A percentile compares a stretch with the other conserved stretches of the same genome.
These are phyloP conservation scores for Lasioglossum vierecki DNA, from an alignment of 2,888 invertebrate species.

Conservation along the genomic window DNA sequence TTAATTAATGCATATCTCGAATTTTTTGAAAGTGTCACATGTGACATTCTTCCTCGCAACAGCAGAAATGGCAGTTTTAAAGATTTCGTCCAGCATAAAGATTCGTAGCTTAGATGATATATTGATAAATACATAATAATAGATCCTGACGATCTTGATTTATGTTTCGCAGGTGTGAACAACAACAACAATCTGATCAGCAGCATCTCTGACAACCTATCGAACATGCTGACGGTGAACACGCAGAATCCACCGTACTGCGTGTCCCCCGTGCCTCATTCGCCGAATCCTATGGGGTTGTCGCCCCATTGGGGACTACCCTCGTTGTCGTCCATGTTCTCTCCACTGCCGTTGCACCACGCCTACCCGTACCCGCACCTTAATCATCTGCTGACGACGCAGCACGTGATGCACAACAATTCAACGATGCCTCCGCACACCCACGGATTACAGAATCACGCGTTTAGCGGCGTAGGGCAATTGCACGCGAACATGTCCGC, in stretches of 20 bases:
- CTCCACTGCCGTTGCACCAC: constrained; percentile 75
- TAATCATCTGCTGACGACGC: constrained; percentile 80
- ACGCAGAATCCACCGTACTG: constrained; percentile 79
- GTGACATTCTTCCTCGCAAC: too few species aligned
- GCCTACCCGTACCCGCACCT: constrained; percentile 77
- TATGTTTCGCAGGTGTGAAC: constrained; percentile 54
- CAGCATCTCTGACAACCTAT: constrained; percentile 71
- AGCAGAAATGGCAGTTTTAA: too few species aligned
- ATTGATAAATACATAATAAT: background rate
- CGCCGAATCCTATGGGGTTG: constrained; percentile 77
- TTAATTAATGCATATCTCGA: too few species aligned
- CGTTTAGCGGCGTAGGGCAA: constrained; percentile 64
- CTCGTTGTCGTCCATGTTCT: constrained; percentile 77
- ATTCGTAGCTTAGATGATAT: background rate
- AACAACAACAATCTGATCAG: constrained; percentile 64
- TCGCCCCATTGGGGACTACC: constrained; percentile 78
- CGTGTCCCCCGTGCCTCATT: constrained; percentile 77
- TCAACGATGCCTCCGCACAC: constrained; percentile 67
- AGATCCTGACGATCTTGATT: background rate
- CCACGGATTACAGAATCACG: constrained; percentile 70
- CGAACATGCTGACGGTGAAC: constrained; percentile 77
- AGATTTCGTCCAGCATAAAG: background rate
- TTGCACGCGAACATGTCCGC: constrained; percentile 80
- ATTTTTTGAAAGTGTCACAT: too few species aligned
- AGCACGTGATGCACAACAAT: constrained; percentile 78